phyloP scores from a whole-genome alignment of 2,888 invertebrate species.

The Lithophane ornitopus region DNA sequence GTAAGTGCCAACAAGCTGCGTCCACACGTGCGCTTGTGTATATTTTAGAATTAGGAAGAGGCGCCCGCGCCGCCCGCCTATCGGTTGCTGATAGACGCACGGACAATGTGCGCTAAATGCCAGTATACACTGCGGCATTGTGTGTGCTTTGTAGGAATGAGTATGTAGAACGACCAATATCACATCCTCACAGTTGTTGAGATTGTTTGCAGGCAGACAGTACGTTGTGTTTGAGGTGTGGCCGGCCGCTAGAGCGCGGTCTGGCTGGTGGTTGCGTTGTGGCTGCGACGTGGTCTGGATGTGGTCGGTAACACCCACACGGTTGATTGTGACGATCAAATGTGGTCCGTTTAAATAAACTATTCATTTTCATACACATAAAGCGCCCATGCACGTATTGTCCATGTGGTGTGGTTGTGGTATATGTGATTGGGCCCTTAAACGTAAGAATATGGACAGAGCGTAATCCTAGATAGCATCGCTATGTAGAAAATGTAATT shows the following conservation, averaged over 20 bases:
- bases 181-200: not conserved
- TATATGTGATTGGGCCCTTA: not conserved
- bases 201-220: too few species aligned
- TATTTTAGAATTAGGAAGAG: conserved; percentile 75
- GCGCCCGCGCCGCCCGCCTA: conserved; percentile 64
- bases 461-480: conserved; percentile 38
- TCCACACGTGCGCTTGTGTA: conserved; percentile 70
- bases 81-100: conserved; percentile 68
- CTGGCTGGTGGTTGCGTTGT: not conserved
- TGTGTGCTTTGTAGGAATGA: conserved; percentile 1
- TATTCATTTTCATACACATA: not conserved
- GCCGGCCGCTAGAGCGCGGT: not conserved
- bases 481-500: conserved; percentile 32
- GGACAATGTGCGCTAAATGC: conserved; percentile 63
- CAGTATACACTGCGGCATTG: conserved; percentile 32
- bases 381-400: not conserved
- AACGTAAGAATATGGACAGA: conserved; percentile 11
- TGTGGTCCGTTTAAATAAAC: not conserved
- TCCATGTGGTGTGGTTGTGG: not conserved
- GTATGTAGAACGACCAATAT: conserved; percentile 18
- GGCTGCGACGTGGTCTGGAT: not conserved
- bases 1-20: conserved; percentile 60
- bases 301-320: not conserved
- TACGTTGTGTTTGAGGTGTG: too few species aligned
- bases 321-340: not conserved